phyloP scores from a whole-genome alignment of 2,888 invertebrate genomes.

The Oligia fasciuncula region DNA sequence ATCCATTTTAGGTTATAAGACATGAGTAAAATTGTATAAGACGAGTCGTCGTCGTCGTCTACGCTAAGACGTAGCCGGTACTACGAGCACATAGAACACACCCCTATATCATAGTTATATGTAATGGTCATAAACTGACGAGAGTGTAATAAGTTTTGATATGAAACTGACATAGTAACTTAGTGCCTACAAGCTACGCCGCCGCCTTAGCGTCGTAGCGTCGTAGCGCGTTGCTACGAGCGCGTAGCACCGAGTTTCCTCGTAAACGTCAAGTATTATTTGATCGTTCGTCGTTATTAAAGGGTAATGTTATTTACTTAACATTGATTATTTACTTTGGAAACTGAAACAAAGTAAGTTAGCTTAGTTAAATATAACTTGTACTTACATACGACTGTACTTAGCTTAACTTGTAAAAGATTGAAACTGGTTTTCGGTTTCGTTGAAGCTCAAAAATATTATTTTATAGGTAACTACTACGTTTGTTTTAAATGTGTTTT shows the following conservation, averaged over 20 bases:
- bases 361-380: conserved; percentile 42
- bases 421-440: neutral
- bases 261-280: conserved; percentile 66
- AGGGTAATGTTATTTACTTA: conserved; percentile 58
- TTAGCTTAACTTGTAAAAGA: conserved; percentile 17
- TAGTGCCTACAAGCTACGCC: conserved; percentile 63
- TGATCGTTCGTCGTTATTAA: conserved; percentile 65
- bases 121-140: conserved; percentile 63
- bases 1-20: neutral
- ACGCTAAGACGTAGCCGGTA: conserved; percentile 1
- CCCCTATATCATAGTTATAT: conserved; percentile 55
- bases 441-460: neutral
- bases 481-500: neutral
- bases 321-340: conserved; percentile 61
- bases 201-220: conserved; percentile 65
- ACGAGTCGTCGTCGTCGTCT: neutral
- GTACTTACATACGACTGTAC: conserved; percentile 13
- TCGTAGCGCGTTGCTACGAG: conserved; percentile 59
- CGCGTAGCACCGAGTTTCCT: conserved; percentile 61
- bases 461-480: neutral
- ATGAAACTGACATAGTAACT: conserved; percentile 69
- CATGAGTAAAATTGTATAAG: too few relatives aligned
- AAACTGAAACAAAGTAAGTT: conserved; percentile 55
- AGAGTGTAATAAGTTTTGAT: conserved; percentile 70
- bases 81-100: conserved; percentile 21